A percentile compares a stretch with the other conserved stretches of the same genome.
Evolutionary conservation across 2,797 vertebrate species (phyloP).

Genomic region (Tangara arthus): DNA sequence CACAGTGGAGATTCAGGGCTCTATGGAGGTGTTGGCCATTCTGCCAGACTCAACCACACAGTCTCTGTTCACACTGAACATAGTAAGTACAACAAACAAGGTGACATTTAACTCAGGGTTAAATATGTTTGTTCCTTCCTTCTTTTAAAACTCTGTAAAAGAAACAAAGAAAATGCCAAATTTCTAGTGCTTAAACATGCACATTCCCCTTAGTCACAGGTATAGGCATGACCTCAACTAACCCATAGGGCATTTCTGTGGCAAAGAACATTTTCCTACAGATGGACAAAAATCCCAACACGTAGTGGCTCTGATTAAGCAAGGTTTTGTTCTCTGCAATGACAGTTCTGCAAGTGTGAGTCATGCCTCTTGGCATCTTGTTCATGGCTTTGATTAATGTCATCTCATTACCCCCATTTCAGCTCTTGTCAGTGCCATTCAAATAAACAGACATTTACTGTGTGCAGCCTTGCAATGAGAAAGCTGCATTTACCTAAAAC

Average conservation of each 20-base stretch:
- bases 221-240: neutral
- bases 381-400: neutral
- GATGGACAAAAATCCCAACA: neutral
- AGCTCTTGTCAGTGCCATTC: neutral
- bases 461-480: neutral
- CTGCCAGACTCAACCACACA: conserved; percentile 36
- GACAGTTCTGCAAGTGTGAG: neutral
- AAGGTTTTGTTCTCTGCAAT: neutral
- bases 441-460: neutral
- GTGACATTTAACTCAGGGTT: neutral
- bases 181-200: neutral
- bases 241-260: neutral
- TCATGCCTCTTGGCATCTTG: neutral
- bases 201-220: neutral
- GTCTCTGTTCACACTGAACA: conserved; percentile 64
- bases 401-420: neutral
- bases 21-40: conserved; percentile 63
- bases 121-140: neutral
- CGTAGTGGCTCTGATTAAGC: neutral
- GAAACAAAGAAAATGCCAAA: neutral
- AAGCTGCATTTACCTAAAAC: neutral
- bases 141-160: neutral
- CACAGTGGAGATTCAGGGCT: conserved; percentile 36
- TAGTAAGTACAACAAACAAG: conserved; percentile 57
- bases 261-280: neutral